phyloP scores from a whole-genome alignment of 2,113 vertebrate species.

The Pipa parva region DNA sequence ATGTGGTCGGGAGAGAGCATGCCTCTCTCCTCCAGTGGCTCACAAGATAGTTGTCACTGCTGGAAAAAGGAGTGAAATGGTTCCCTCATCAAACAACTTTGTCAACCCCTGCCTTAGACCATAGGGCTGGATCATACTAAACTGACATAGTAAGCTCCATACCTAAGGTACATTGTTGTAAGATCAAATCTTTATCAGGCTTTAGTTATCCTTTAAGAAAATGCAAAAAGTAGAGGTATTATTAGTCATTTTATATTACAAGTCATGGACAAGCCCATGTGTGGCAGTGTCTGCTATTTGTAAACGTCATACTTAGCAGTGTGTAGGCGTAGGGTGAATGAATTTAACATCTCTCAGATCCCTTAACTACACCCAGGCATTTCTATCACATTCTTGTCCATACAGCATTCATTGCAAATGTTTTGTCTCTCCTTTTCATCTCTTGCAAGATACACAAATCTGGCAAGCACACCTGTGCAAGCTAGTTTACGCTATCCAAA shows the following conservation, averaged over 20 bases:
- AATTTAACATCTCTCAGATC: conserved; percentile 40
- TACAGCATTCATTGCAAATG: conserved; percentile 34
- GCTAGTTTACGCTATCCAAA: conserved; percentile 39
- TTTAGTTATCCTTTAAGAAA: too few species aligned
- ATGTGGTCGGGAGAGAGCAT: too few species aligned
- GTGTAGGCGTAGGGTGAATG: conserved; percentile 36
- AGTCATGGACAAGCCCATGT: conserved; percentile 13
- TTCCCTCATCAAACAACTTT: too few species aligned
- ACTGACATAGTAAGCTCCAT: too few species aligned
- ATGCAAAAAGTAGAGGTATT: conserved; percentile 22
- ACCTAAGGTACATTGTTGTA: too few species aligned
- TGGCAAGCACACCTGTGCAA: conserved; percentile 43
- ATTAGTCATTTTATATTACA: conserved; percentile 17
- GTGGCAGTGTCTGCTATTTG: neutral
- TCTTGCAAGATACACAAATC: conserved; percentile 41
- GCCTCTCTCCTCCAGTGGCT: too few species aligned
- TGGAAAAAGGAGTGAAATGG: too few species aligned
- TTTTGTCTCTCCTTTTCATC: conserved; percentile 42
- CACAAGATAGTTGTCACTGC: too few species aligned
- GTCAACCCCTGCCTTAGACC: too few species aligned
- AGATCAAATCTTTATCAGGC: too few species aligned
- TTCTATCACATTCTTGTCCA: conserved; percentile 40
- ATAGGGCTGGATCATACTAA: too few species aligned
- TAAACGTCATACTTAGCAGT: conserved; percentile 34
- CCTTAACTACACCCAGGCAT: conserved; percentile 35